Evolutionary conservation across 1,140 invertebrate species (phyloP).

Genomic region (Vollenhovia emeryi): DNA sequence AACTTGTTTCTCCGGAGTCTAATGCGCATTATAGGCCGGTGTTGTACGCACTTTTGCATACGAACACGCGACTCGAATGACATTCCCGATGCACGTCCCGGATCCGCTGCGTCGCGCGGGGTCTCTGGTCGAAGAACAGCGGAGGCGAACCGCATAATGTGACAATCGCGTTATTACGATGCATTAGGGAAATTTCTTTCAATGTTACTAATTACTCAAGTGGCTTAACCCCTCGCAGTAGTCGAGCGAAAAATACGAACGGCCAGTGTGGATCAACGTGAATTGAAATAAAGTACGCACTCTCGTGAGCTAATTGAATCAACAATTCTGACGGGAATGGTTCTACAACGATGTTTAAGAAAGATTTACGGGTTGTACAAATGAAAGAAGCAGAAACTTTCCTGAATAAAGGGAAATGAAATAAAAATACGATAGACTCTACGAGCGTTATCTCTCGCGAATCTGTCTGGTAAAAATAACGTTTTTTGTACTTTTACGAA

Average conservation of each 20-base stretch:
- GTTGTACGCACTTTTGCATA: constrained; percentile 14
- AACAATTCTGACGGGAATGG: neutral
- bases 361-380: neutral
- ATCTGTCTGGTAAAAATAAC: neutral
- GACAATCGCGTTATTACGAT: neutral
- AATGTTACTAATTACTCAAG: neutral
- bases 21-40: neutral
- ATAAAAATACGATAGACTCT: neutral
- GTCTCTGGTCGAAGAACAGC: neutral
- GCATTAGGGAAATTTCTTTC: constrained; percentile 29
- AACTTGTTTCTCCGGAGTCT: constrained; percentile 30
- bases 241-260: neutral
- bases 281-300: neutral
- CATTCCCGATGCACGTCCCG: neutral
- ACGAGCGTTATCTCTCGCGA: neutral
- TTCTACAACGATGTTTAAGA: neutral
- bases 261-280: neutral
- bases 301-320: constrained; percentile 14
- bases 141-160: neutral
- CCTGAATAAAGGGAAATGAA: neutral
- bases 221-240: neutral
- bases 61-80: neutral
- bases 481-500: neutral
- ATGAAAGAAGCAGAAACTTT: neutral
- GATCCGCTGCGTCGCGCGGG: neutral